These are phyloP conservation scores for Andricus curvator DNA, from an alignment of 2,888 invertebrate species.

Conservation along the genomic window DNA sequence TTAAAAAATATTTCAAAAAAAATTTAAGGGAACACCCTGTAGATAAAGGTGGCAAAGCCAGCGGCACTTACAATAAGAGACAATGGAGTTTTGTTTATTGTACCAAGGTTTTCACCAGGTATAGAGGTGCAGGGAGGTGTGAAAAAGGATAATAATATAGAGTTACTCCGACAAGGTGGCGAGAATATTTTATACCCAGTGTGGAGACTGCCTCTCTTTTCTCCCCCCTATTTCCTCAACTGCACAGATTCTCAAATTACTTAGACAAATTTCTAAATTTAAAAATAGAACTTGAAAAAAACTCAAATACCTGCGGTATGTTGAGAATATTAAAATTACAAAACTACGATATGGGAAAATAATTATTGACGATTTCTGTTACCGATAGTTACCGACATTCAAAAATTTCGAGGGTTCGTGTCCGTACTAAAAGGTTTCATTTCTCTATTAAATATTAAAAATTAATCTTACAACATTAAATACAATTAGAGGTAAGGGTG, in stretches of 20 bases:
- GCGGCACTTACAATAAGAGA: constrained; percentile 64
- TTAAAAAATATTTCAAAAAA: too few species aligned
- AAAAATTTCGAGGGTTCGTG: too few species aligned
- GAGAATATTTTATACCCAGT: constrained; percentile 66
- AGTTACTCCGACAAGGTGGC: constrained; percentile 69
- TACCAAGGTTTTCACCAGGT: constrained; percentile 62
- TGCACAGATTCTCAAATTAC: neutral
- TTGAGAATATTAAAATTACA: too few species aligned
- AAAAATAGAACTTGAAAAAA: too few species aligned
- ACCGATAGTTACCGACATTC: too few species aligned
- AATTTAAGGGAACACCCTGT: constrained; percentile 22
- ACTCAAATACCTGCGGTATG: too few species aligned
- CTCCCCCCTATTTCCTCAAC: neutral
- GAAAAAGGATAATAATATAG: constrained; percentile 78
- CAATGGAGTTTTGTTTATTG: constrained; percentile 72
- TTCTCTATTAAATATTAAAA: too few species aligned
- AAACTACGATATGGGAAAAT: too few species aligned
- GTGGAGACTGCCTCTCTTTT: constrained; percentile 12
- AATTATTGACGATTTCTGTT: too few species aligned
- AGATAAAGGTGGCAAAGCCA: constrained; percentile 45
- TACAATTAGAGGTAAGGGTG: too few species aligned
- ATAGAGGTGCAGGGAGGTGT: constrained; percentile 75
- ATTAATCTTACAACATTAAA: too few species aligned
- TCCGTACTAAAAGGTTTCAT: too few species aligned
- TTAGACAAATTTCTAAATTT: neutral